These are phyloP conservation scores for Emydocephalus ijimae DNA, from an alignment of 2,113 vertebrate species.

Conservation along the genomic window DNA sequence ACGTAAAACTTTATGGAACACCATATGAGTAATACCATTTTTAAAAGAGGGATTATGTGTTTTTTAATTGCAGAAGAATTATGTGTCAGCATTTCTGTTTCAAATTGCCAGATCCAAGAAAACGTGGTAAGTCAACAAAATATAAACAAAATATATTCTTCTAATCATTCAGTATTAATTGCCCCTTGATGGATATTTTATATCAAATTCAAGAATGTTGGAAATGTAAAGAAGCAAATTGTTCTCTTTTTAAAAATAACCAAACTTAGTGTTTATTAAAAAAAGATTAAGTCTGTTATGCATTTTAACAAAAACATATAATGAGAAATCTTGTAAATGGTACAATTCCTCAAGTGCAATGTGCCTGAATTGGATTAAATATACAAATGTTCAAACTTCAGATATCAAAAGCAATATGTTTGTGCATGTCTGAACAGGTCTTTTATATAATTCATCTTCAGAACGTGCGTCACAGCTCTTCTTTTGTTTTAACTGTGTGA, in stretches of 20 bases:
- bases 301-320: neutral
- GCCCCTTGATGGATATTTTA: neutral
- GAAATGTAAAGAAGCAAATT: neutral
- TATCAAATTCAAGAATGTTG: neutral
- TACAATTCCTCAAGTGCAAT: neutral
- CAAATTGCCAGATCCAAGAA: slow-evolving; percentile 95
- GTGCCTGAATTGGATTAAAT: neutral
- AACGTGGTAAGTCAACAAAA: slow-evolving; percentile 87
- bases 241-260: neutral
- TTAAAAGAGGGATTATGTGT: slow-evolving; percentile 24
- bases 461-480: neutral
- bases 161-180: neutral
- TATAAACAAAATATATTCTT: neutral
- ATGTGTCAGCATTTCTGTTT: slow-evolving; percentile 96
- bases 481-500: neutral
- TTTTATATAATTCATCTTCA: neutral
- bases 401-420: neutral
- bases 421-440: neutral
- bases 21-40: neutral
- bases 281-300: neutral
- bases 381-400: neutral
- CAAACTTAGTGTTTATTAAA: neutral
- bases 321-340: neutral
- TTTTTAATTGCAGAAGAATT: slow-evolving; percentile 84
- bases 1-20: neutral